phyloP scores from a whole-genome alignment of 2,797 vertebrate species.

The Chelon auratus region DNA sequence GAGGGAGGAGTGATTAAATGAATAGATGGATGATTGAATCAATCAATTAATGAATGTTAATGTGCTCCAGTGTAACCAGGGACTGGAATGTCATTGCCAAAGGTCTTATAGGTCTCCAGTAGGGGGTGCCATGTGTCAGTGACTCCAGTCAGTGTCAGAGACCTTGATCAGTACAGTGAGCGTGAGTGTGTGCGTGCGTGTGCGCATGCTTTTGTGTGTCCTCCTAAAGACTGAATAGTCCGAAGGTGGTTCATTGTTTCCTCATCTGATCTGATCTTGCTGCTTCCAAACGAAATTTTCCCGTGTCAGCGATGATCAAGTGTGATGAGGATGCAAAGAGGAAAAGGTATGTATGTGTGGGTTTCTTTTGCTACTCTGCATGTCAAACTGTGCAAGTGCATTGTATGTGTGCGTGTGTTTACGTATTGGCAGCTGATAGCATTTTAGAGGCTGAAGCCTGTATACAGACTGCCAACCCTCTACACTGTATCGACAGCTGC shows the following conservation, averaged over 20 bases:
- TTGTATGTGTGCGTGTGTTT: constrained; percentile 58
- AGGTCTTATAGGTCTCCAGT: constrained; percentile 80
- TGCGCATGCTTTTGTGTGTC: constrained; percentile 22
- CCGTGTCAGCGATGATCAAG: constrained; percentile 79
- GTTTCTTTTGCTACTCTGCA: constrained; percentile 12
- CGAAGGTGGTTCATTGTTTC: constrained; percentile 82
- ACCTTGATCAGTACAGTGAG: constrained; percentile 54
- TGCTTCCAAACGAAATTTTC: constrained; percentile 70
- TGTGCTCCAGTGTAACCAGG: constrained; percentile 60
- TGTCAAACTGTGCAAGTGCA: constrained; percentile 1
- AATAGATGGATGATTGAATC: constrained; percentile 71
- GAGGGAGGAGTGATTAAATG: constrained; percentile 61
- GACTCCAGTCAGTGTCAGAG: constrained; percentile 62
- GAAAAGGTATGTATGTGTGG: constrained; percentile 36
- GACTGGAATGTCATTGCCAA: constrained; percentile 73
- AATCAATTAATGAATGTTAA: constrained; percentile 78
- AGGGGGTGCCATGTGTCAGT: constrained; percentile 75
- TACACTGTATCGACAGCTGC: constrained; percentile 83
- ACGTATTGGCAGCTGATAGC: constrained; percentile 83
- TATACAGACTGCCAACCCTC: constrained; percentile 65
- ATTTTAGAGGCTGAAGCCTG: constrained; percentile 72
- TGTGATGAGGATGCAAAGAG: constrained; percentile 75
- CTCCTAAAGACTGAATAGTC: constrained; percentile 69
- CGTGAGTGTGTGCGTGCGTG: constrained; percentile 30
- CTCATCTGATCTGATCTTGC: constrained; percentile 77